phyloP scores from a whole-genome alignment of 2,888 invertebrate species.

The Sepiola atlantica region DNA sequence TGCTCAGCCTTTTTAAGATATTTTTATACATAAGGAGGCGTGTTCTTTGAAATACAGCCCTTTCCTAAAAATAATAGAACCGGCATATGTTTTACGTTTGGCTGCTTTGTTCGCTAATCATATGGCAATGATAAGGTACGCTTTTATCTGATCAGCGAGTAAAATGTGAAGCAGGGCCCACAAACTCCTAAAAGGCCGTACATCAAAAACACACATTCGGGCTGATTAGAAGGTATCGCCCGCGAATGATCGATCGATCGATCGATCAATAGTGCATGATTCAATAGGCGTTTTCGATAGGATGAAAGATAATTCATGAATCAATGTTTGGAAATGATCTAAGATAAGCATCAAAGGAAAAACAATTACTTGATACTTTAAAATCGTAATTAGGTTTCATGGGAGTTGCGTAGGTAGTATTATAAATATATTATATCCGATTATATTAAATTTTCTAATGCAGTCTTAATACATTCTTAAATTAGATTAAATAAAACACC shows the following conservation, averaged over 20 bases:
- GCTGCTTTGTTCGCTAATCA: background rate
- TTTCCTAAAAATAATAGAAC: background rate
- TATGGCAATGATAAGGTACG: background rate
- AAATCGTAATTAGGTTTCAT: background rate
- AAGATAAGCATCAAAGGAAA: background rate
- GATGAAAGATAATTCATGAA: background rate
- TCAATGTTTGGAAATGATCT: background rate
- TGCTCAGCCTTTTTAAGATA: background rate
- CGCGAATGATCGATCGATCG: background rate
- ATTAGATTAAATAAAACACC: no score
- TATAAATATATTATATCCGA: no score
- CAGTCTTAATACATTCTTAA: no score
- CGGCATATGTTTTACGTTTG: background rate
- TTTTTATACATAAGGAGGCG: no score
- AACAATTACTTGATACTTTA: background rate
- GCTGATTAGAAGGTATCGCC: background rate
- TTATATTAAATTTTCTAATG: no score
- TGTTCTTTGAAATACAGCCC: no score
- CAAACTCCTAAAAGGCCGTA: background rate
- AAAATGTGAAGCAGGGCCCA: background rate
- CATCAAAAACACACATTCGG: background rate
- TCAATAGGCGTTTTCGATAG: slow-evolving; percentile 15
- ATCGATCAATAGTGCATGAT: background rate
- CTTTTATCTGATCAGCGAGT: background rate
- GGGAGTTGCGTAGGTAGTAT: no score